These are phyloP conservation scores for Mastomys coucha DNA, from an alignment of 2,113 vertebrate species.

Conservation along the genomic window DNA sequence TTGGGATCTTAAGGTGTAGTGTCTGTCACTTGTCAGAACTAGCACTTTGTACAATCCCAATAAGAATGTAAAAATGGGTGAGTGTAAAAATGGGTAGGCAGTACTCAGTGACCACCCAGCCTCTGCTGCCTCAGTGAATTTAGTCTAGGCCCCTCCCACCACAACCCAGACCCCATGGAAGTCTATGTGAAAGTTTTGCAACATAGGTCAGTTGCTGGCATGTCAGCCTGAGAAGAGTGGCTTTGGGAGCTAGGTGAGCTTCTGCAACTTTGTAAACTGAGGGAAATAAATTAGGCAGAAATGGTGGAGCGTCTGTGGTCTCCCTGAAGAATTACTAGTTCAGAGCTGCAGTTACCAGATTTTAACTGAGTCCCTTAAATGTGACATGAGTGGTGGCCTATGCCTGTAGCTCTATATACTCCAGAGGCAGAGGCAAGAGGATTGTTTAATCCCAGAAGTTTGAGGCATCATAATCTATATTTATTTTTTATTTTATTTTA, in stretches of 20 bases:
- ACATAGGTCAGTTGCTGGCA: conserved; percentile 51
- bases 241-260: not conserved
- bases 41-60: conserved; percentile 13
- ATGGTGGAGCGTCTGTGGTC: not conserved
- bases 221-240: conserved; percentile 22
- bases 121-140: not conserved
- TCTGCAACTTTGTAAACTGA: not conserved
- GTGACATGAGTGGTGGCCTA: not conserved
- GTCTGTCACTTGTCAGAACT: conserved; percentile 24
- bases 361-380: conserved; percentile 4
- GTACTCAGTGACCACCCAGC: too few relatives aligned
- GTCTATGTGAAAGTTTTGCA: conserved; percentile 19
- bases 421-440: not conserved
- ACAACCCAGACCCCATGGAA: not conserved
- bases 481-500: not conserved
- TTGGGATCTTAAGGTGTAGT: not conserved
- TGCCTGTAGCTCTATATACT: not conserved
- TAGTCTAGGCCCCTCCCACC: not conserved
- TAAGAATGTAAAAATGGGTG: conserved; percentile 12
- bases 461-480: not conserved
- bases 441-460: not conserved
- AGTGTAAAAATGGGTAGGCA: not conserved
- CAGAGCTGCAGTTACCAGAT: not conserved
- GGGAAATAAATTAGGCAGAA: conserved; percentile 24
- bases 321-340: not conserved